Percentiles rank a stretch among this genome's conserved stretches.
These are phyloP conservation scores for Dendroctonus valens DNA, from an alignment of 1,140 invertebrate genomes.

Conservation along the genomic window DNA sequence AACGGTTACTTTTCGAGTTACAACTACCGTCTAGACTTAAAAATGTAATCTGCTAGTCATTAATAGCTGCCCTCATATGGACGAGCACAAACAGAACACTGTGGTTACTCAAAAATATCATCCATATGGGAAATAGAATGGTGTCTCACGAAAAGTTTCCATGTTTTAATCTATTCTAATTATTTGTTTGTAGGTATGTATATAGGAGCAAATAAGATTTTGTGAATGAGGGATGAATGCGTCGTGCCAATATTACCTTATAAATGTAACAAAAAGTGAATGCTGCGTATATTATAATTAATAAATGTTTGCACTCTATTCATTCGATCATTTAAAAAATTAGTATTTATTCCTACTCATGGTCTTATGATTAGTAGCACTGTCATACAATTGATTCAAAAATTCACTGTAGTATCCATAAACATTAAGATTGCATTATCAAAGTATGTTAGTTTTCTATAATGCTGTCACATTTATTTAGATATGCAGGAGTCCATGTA, in stretches of 20 bases:
- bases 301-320: conserved; percentile 32
- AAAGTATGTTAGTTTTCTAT: background rate
- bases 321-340: conserved; percentile 2
- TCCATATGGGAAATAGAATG: no score
- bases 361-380: conserved; percentile 28
- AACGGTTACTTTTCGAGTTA: no score
- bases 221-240: conserved; percentile 13
- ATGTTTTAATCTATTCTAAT: conserved; percentile 5
- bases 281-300: conserved; percentile 18
- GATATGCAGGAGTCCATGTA: background rate
- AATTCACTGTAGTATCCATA: conserved; percentile 5
- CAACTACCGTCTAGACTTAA: no score
- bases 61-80: no score
- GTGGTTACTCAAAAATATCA: no score
- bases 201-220: conserved; percentile 25
- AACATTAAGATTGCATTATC: background rate
- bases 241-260: conserved; percentile 35
- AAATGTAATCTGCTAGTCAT: no score
- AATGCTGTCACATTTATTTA: background rate
- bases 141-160: no score
- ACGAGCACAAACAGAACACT: no score
- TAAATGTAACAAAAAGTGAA: conserved; percentile 35
- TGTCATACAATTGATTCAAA: conserved; percentile 8
- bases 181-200: conserved; percentile 33
- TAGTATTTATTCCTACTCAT: conserved; percentile 14